Evolutionary conservation across 2,888 invertebrate genomes (phyloP), one percentile per base, ranked within the genome.

Genomic region (Lampropteryx suffumata): DNA sequence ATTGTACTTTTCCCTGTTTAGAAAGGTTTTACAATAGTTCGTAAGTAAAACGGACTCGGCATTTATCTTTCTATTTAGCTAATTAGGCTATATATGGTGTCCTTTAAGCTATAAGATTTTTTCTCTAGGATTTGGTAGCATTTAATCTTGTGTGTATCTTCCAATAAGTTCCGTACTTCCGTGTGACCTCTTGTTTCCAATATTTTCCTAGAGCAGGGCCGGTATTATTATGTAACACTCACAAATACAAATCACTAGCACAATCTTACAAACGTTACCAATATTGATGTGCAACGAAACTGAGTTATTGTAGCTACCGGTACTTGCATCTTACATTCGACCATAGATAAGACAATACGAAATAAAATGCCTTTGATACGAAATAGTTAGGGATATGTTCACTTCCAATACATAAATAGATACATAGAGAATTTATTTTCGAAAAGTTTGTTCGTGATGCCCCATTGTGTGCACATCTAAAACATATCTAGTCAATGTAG

Each of bases 401-500:
- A 77, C 72, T 63, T 79, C 73, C 76, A 69, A 53, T 43, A 47
- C 47, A 47, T 34, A 36, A 40, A 33, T 47, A 53, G 44, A 82
- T 77, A 50, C 36, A 76, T 77, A 82, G 77, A 85, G 79, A 77
- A 73, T 75, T 87, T 87, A 86, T 87, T 88, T 85, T 86, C 75
- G 73, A 79, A 72, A 71, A 72, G 69, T 79, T 79, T 76, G 76
- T 82, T 79, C 72, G 74, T 69, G 69, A 69, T 65, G 78, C 76
- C 77, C 71, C 69, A 50, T 64, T 55, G 69, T 75, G 73, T 76
- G 84, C 88, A 87, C 85, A 85, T 82, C 73, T 77, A 81, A 86
- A 83, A 90, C 89, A 90, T 90, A 90, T 90, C 89, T 90, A 90
- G 89, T 90, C 89, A 90, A 73, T 69, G 86, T 86, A 85, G 83